These are phyloP conservation scores for Pristionchus mayeri DNA, from an alignment of 2,888 invertebrate genomes.

Conservation along the genomic window DNA sequence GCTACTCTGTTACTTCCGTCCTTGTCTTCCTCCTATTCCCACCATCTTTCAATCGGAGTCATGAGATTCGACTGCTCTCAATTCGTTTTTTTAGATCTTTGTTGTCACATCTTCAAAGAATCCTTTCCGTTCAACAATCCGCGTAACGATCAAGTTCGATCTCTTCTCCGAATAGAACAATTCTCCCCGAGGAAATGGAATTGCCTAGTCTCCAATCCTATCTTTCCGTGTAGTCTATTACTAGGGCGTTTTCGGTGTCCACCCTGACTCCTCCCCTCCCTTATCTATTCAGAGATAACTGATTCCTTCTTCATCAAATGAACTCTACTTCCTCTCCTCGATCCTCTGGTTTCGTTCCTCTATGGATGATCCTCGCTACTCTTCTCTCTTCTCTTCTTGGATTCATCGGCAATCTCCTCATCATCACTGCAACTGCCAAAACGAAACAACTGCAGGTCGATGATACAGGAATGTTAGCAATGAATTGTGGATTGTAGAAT, in stretches of 20 bases:
- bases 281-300: slow-evolving; percentile 1
- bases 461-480: background rate
- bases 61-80: background rate
- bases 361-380: slow-evolving; percentile 58
- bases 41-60: background rate
- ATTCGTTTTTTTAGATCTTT: no score
- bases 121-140: background rate
- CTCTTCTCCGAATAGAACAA: slow-evolving; percentile 1
- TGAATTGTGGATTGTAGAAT: background rate
- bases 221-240: slow-evolving; percentile 6
- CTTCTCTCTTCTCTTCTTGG: slow-evolving; percentile 57
- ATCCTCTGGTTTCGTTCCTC: slow-evolving; percentile 53
- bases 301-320: background rate
- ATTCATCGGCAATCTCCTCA: slow-evolving; percentile 56
- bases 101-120: no score
- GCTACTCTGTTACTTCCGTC: background rate
- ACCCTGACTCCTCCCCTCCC: slow-evolving; percentile 10
- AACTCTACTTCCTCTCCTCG: background rate
- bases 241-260: background rate
- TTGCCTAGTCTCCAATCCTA: background rate
- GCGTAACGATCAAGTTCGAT: background rate
- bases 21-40: background rate
- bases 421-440: slow-evolving; percentile 55
- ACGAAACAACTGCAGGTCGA: slow-evolving; percentile 54
- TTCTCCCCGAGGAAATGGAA: background rate